Conservation (phyloP, 2,113 vertebrate species). For the Arvicanthis niloticus region DNA sequence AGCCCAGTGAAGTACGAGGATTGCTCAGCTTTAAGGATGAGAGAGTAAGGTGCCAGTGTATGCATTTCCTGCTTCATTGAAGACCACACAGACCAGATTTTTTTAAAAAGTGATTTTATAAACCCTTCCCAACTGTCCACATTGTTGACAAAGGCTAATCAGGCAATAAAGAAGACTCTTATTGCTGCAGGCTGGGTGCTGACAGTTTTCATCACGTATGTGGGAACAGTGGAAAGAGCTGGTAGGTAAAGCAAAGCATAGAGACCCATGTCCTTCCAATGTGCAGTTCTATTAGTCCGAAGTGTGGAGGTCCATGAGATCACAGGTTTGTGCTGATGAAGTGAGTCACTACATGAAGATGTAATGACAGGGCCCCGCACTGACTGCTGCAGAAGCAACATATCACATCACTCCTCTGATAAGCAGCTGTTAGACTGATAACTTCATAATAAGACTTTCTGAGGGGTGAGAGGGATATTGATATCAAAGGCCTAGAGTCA, state of each 20-base stretch:
- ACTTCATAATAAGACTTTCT: background rate
- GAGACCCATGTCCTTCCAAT: background rate
- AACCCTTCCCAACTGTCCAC: rapidly evolving
- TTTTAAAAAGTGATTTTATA: background rate
- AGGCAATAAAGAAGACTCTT: background rate
- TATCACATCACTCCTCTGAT: background rate
- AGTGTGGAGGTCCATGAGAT: too few species aligned
- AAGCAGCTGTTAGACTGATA: too few species aligned
- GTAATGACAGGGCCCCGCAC: rapidly evolving
- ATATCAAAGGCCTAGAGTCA: background rate
- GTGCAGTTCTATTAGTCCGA: rapidly evolving
- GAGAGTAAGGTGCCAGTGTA: rapidly evolving
- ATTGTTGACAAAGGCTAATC: background rate
- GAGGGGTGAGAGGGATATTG: rapidly evolving
- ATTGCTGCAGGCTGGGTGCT: too few species aligned
- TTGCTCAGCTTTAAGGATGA: background rate
- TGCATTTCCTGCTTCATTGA: rapidly evolving
- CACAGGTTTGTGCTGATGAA: rapidly evolving
- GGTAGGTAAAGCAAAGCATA: background rate
- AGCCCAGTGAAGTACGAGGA: background rate
- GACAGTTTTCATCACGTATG: too few species aligned
- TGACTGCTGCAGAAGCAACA: rapidly evolving
- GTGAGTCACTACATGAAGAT: too few species aligned
- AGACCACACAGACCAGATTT: background rate
- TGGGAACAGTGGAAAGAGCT: too few species aligned